Conservation (phyloP, 1,140 invertebrate genomes). For the Dryas iulia region DNA sequence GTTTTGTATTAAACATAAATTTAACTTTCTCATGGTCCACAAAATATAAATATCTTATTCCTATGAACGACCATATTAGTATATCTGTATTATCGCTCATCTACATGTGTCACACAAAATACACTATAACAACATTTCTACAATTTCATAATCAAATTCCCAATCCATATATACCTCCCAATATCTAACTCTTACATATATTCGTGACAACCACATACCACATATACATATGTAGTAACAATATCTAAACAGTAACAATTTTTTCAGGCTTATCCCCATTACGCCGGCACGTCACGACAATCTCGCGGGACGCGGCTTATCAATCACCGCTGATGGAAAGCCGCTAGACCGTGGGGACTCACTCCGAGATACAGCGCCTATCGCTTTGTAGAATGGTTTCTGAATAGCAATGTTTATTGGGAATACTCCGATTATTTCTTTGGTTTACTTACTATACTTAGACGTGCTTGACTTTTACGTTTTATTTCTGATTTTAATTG, state of each 20-base stretch:
- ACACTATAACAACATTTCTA: too few species aligned
- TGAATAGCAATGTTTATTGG: slow-evolving; percentile 23
- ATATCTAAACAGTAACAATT: background rate
- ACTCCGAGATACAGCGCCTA: slow-evolving; percentile 28
- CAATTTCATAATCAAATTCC: too few species aligned
- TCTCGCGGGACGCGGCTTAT: slow-evolving; percentile 52
- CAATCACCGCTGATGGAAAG: slow-evolving; percentile 63
- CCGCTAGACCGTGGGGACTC: slow-evolving; percentile 39
- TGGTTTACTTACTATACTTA: too few species aligned
- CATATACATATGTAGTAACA: background rate
- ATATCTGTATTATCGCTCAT: too few species aligned
- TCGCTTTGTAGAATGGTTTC: slow-evolving; percentile 21
- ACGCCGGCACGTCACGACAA: slow-evolving; percentile 30
- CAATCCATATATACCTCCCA: too few species aligned
- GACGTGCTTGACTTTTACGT: background rate
- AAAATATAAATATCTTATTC: too few species aligned
- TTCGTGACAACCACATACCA: too few species aligned
- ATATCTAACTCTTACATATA: too few species aligned
- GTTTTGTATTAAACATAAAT: too few species aligned
- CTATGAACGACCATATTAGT: too few species aligned
- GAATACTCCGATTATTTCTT: slow-evolving; percentile 16
- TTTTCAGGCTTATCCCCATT: slow-evolving; percentile 21
- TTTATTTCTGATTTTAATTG: slow-evolving; percentile 11
- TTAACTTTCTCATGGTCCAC: too few species aligned
- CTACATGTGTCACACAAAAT: too few species aligned